These are phyloP conservation scores for Leptopilina boulardi DNA, from an alignment of 1,140 invertebrate genomes.

Conservation along the genomic window DNA sequence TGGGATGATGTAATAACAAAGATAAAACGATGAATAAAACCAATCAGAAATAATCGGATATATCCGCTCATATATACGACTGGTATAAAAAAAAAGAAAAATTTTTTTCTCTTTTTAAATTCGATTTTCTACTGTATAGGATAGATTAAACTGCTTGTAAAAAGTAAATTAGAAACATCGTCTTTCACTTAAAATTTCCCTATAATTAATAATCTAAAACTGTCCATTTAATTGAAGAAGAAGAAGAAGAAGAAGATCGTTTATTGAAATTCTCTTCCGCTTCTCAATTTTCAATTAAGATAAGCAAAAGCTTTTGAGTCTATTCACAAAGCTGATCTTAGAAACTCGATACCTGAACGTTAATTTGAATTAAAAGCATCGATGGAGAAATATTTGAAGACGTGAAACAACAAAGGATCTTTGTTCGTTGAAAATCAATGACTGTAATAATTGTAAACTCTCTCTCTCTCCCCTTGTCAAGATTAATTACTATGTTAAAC, in stretches of 20 bases:
- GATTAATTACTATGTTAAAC: background rate
- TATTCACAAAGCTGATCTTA: conserved; percentile 16
- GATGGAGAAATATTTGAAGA: conserved; percentile 27
- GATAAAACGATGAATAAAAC: background rate
- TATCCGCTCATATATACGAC: background rate
- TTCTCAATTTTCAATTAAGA: conserved; percentile 24
- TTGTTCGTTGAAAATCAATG: background rate
- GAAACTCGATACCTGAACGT: conserved; percentile 6
- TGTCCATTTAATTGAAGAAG: background rate
- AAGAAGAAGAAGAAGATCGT: background rate
- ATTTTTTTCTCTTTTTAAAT: background rate
- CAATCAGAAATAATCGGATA: background rate
- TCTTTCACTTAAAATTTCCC: conserved; percentile 6
- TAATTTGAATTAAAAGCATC: conserved; percentile 32
- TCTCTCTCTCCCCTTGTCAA: background rate
- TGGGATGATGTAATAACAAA: conserved; percentile 3
- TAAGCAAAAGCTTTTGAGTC: conserved; percentile 24
- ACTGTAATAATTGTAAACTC: background rate
- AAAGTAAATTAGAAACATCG: conserved; percentile 4
- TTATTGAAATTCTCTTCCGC: background rate
- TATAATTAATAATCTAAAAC: conserved; percentile 13
- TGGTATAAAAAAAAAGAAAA: too few species aligned
- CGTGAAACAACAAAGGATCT: background rate
- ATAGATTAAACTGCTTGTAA: background rate
- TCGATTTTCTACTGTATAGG: background rate